Evolutionary conservation across 2,113 vertebrate genomes (phyloP), one percentile per base, ranked within the genome.

Genomic region (Lophotis ruficrista): DNA sequence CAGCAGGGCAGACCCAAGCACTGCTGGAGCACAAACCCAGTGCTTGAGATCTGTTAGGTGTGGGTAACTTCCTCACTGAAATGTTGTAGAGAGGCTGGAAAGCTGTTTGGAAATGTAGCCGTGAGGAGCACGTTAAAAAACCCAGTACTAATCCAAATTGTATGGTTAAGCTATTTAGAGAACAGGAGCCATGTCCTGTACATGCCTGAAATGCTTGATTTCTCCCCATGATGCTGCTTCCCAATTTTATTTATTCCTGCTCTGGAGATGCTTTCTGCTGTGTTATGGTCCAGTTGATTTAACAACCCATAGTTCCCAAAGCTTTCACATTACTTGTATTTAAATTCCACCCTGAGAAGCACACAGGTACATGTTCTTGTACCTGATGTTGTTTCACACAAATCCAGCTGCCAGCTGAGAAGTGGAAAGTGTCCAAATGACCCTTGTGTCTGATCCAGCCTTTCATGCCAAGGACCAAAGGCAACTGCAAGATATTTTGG

Each of bases 151-250:
- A 82, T 33, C 25, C 43, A 82, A 73, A 70, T 47, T 8, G 24
- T 58, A 45, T 7, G n/a, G 27, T 43, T 58, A 53, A 51, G 24
- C 10, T 45, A 58, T 62, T 79, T 12, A 84, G 35, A 75, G 91
- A 84, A 70, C 13, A 25, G 31, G 9, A 87, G 14, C 12, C 4
- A 33, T 17, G 33, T 58, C 61, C 56, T 58, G 6, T 24, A 37
- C 4, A 14, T 41, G 14, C 48, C 35, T 51, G 27, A 50, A 80
- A 72, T 16, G 47, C n/a, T 66, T 0, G 0, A 31, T 50, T 72
- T 77, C 23, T 77, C 18, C 11, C 27, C 33, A 8, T 4, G 19
- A 33, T 6, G 16, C 57, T 30, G 6, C 27, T 60, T 83, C 22
- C 14, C 31, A 1, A 4, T 75, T 71, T 84, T 61, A 53, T 71